Evolutionary conservation across 2,888 invertebrate genomes (phyloP), one percentile per base, ranked within the genome.

Genomic region (Deilephila elpenor): DNA sequence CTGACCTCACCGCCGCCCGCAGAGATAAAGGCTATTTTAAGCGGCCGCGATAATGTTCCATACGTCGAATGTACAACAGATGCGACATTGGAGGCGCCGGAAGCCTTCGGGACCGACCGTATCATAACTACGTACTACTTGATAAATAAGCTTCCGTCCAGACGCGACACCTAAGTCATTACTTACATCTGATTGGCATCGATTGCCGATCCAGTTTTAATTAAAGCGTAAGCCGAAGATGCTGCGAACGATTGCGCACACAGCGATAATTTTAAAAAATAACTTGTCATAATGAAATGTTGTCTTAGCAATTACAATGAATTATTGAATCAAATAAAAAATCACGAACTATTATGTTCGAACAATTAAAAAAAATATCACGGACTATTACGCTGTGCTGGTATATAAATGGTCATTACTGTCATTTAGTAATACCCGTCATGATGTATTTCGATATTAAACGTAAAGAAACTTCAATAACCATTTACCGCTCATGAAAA

Each of bases 21-120:
- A 90, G 89, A 93, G 94, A 94, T 94, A 94, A 92, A 89, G 84
- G 88, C 91, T 94, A 94, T 94, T 94, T 94, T 87, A 86, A 93
- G 93, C 90, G 84, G 80, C 62, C 82, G 84, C 83, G 93, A 94
- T 93, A 93, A 92, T 88, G 71, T 72, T 56, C n/a, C 88, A 91
- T 89, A 91, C 89, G 89, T 90, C 88, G 88, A 92, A 91, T 85
- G 86, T 89, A 89, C 81, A 86, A 88, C 86, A 87, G 89, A 91
- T 90, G 91, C 86, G 86, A 82, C 88, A 89, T 89, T 86, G 88
- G 86, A 90, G 86, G 88, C 91, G 87, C 90, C 91, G 92, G 91
- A 92, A 92, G 88, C 86, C 81, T 83, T 77, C 81, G 76, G 78
- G 77, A 78, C 80, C 83, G 84, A 87, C 44, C 86, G 79, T 88